Base-by-base conservation (phyloP, 2,888 invertebrate species). In the Mesodorylaimus sp. region DNA sequence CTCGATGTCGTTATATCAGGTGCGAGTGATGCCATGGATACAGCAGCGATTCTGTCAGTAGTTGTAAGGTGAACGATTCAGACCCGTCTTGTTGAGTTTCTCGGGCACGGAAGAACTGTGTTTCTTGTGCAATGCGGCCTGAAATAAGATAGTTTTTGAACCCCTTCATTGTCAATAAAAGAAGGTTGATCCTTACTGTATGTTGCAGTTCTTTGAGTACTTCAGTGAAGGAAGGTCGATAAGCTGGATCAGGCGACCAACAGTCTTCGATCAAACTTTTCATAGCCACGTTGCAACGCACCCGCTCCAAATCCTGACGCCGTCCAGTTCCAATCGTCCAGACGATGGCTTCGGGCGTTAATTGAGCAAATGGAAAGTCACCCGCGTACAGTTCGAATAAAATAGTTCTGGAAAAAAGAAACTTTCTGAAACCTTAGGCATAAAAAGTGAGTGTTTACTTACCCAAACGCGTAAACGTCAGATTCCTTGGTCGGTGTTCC, bases 51-150 rank as follows among this genome's bases (percentile, higher is more conserved):
- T n/a, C n/a, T n/a, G n/a, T n/a, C n/a, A n/a, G n/a, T n/a, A n/a
- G n/a, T n/a, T n/a, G n/a, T n/a, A n/a, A n/a, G n/a, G n/a, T n/a
- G n/a, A n/a, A n/a, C n/a, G n/a, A n/a, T n/a, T n/a, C n/a, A n/a
- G n/a, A 24, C 58, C 59, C 13, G 55, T 46, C 29, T 52, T 54
- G 53, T 65, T 56, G 24, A 67, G 55, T 26, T 58, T 55, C 45
- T 66, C 66, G 2, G 68, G 67, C 36, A 65, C 63, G 1, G 67
- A 68, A 3, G 62, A 62, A 50, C 68, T 68, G 58, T 66, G 66
- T 13, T 62, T 57, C 52, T 65, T 66, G 55, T 66, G 61, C 37
- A 65, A 59, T 13, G 3, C 47, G 25, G 28, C 46, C 50, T 41
- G n/a, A 59, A 58, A 65, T n/a, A 23, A n/a, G n/a, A n/a, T n/a